phyloP scores from a whole-genome alignment of 2,113 vertebrate species.

The Oophaga pumilio region DNA sequence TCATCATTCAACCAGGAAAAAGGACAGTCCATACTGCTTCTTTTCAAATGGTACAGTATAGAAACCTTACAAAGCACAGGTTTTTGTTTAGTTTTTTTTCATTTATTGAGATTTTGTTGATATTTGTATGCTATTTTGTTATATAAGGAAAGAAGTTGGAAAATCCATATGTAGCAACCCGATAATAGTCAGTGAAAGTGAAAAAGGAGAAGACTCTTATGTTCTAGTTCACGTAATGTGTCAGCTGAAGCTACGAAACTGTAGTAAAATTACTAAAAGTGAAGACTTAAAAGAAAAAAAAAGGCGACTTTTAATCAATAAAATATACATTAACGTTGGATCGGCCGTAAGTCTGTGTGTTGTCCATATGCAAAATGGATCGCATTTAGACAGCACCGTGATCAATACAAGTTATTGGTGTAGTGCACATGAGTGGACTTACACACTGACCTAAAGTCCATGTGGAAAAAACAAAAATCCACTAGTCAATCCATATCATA shows the following conservation, averaged over 20 bases:
- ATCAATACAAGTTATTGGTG: too few species aligned
- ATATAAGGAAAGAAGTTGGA: not conserved
- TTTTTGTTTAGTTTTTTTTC: not conserved
- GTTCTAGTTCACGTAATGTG: not conserved
- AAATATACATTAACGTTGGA: too few species aligned
- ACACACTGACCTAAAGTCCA: too few species aligned
- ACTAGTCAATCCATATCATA: too few species aligned
- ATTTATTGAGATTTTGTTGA: not conserved
- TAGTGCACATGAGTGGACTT: too few species aligned
- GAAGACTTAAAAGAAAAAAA: too few species aligned
- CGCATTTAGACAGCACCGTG: too few species aligned
- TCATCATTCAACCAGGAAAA: slow-evolving; percentile 23
- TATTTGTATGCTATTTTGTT: not conserved
- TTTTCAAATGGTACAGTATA: not conserved
- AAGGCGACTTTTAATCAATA: too few species aligned
- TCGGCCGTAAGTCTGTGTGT: too few species aligned
- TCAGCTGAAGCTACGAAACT: not conserved
- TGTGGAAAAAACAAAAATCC: too few species aligned
- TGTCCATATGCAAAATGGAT: too few species aligned
- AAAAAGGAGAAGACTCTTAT: slow-evolving; percentile 1
- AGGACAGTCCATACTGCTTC: slow-evolving; percentile 16
- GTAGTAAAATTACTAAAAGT: not conserved
- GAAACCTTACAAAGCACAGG: not conserved
- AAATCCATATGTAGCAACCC: not conserved
- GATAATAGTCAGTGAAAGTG: not conserved